Percentiles rank a stretch among this genome's conserved stretches.
Evolutionary conservation across 2,888 invertebrate species (phyloP).

Genomic region (Nephrotoma flavescens): DNA sequence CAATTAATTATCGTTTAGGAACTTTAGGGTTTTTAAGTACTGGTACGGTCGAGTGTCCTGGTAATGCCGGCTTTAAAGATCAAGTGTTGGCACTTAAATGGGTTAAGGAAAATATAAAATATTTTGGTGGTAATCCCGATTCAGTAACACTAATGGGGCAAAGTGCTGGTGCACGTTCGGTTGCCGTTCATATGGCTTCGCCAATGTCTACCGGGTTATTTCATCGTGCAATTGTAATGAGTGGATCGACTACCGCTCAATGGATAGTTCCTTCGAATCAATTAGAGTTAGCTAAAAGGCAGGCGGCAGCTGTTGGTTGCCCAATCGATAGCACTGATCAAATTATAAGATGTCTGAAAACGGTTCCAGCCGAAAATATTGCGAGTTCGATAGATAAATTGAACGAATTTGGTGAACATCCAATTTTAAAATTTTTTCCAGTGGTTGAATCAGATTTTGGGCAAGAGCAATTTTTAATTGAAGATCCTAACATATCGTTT

Average conservation of each 20-base stretch:
- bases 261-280: not conserved
- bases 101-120: slow-evolving; percentile 35
- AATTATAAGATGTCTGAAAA: slow-evolving; percentile 39
- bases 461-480: slow-evolving; percentile 40
- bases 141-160: slow-evolving; percentile 37
- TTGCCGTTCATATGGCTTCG: slow-evolving; percentile 26
- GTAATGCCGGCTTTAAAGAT: slow-evolving; percentile 42
- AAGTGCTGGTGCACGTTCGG: slow-evolving; percentile 22
- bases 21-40: slow-evolving; percentile 36
- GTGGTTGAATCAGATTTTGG: slow-evolving; percentile 45
- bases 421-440: slow-evolving; percentile 31
- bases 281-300: slow-evolving; percentile 29
- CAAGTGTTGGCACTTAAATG: slow-evolving; percentile 39
- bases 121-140: slow-evolving; percentile 38
- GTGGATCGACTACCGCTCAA: slow-evolving; percentile 30
- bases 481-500: slow-evolving; percentile 38
- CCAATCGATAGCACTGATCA: slow-evolving; percentile 35
- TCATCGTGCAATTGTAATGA: slow-evolving; percentile 38
- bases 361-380: not conserved
- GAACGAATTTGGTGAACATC: not conserved
- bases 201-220: slow-evolving; percentile 31
- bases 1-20: slow-evolving; percentile 44
- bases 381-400: not conserved
- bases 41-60: slow-evolving; percentile 36
- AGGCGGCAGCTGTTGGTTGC: slow-evolving; percentile 42